Evolutionary conservation across 2,113 vertebrate species (phyloP).

Genomic region (Rhynchopsitta pachyrhyncha): DNA sequence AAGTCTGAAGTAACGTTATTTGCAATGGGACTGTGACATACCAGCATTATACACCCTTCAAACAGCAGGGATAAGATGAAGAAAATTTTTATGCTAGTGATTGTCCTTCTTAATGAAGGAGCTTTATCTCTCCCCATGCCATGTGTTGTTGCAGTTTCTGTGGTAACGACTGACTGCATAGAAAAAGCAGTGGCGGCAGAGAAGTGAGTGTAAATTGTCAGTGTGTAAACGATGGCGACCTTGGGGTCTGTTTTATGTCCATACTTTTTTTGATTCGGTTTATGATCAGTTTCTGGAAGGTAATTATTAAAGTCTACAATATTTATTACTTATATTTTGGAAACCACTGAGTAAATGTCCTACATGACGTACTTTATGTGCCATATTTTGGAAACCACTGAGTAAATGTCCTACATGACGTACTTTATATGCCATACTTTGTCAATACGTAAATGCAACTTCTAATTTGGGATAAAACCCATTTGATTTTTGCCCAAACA

Average conservation of each 20-base stretch:
- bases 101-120: conserved; percentile 33
- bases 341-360: not conserved
- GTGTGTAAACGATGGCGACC: not conserved
- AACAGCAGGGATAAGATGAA: not conserved
- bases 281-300: not conserved
- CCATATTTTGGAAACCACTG: not conserved
- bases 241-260: not conserved
- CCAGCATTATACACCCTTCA: not conserved
- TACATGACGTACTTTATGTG: not conserved
- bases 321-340: not conserved
- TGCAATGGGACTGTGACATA: not conserved
- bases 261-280: not conserved
- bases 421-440: not conserved
- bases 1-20: not conserved
- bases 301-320: not conserved
- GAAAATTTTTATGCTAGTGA: not conserved
- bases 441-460: not conserved
- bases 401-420: not conserved
- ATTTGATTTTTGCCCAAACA: not conserved
- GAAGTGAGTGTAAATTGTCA: conserved; percentile 2
- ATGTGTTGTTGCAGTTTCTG: conserved; percentile 49
- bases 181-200: not conserved
- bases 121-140: not conserved
- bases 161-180: conserved; percentile 29
- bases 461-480: not conserved